A percentile compares a stretch with the other conserved stretches of the same genome.
Evolutionary conservation across 1,140 invertebrate genomes (phyloP).

Genomic region (Aphaenogaster floridana): DNA sequence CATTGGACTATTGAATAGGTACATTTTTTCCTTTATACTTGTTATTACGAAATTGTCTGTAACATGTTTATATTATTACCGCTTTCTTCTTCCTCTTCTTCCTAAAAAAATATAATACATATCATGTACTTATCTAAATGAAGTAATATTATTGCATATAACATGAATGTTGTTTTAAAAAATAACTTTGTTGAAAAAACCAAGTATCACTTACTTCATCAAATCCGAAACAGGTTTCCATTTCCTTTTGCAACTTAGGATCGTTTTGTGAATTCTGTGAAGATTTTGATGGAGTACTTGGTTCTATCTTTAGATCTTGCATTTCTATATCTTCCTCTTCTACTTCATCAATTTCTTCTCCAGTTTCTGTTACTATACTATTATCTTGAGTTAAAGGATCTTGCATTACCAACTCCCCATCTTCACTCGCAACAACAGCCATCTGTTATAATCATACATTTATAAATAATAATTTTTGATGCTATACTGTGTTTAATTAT

Average conservation of each 20-base stretch:
- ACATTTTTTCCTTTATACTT: conserved; percentile 62
- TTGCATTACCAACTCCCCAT: conserved; percentile 85
- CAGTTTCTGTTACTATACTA: conserved; percentile 79
- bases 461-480: neutral
- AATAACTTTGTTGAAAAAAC: conserved; percentile 24
- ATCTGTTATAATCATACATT: conserved; percentile 75
- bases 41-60: conserved; percentile 84
- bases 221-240: conserved; percentile 95
- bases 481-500: neutral
- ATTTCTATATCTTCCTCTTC: conserved; percentile 84
- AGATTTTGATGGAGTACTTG: conserved; percentile 70
- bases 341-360: conserved; percentile 81
- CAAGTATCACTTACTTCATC: conserved; percentile 89
- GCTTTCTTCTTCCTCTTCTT: conserved; percentile 83
- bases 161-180: neutral
- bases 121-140: neutral
- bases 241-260: conserved; percentile 89
- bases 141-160: neutral
- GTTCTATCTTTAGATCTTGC: conserved; percentile 82
- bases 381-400: conserved; percentile 85
- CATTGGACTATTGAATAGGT: conserved; percentile 82
- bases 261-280: conserved; percentile 83
- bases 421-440: conserved; percentile 85
- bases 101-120: conserved; percentile 69
- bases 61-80: conserved; percentile 81